phyloP scores from a whole-genome alignment of 2,113 vertebrate species.

The Anser brachyrhynchus region DNA sequence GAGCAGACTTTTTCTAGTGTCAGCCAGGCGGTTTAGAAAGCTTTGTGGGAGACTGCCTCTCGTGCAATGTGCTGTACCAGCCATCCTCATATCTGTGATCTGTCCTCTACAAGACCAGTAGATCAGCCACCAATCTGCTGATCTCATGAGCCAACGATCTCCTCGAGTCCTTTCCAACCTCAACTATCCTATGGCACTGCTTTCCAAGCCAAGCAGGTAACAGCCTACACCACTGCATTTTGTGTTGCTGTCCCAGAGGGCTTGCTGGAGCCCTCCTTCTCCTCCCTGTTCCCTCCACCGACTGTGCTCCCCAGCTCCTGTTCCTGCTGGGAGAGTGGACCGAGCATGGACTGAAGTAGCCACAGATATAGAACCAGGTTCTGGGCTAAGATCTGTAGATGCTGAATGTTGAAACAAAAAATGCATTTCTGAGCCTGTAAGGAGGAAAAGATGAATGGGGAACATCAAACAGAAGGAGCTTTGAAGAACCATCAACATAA shows the following conservation, averaged over 20 bases:
- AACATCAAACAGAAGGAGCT: not conserved
- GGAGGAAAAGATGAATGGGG: not conserved
- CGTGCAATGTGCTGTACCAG: too few relatives aligned
- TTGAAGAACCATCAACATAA: not conserved
- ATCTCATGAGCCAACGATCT: not conserved
- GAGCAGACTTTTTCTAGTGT: too few relatives aligned
- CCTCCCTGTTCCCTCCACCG: not conserved
- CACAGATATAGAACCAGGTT: not conserved
- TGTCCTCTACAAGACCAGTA: not conserved
- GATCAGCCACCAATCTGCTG: not conserved
- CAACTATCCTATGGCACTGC: not conserved
- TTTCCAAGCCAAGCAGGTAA: not conserved
- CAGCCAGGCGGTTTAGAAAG: too few relatives aligned
- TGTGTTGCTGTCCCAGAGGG: not conserved
- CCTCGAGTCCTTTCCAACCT: not conserved
- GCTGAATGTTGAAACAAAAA: not conserved
- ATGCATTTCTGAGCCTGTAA: not conserved
- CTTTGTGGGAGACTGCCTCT: too few relatives aligned
- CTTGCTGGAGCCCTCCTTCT: not conserved
- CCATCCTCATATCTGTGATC: too few relatives aligned
- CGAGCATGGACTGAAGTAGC: not conserved
- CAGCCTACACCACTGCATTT: not conserved
- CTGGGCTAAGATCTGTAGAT: not conserved
- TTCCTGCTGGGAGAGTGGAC: not conserved
- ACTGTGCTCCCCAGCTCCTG: rapidly evolving